Base-by-base conservation (phyloP, 2,113 vertebrate species). In the Puma concolor region DNA sequence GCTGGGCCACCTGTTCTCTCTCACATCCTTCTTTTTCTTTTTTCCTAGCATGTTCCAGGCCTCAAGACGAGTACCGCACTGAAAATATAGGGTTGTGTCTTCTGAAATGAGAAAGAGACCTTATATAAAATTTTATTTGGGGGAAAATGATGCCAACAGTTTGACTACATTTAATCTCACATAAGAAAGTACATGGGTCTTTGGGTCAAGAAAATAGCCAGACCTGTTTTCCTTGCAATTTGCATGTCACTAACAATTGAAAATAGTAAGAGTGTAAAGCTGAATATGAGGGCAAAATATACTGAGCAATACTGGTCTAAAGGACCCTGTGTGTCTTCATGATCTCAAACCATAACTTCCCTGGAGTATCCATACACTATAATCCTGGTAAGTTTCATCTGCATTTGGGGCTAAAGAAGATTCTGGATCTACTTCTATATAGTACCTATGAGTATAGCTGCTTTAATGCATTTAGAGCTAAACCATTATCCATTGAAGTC, bases 91-190 rank as follows among this genome's bases (percentile, higher is more conserved):
- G 38, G 3, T 16, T 94, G 52, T 63, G 13, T 79, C 29, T 97
- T 94, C 63, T 83, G 29, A 52, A 44, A 71, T 11, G 33, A 81
- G 89, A 64, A 31, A 3, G 31, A 17, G 16, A 9, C 2, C 31
- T 12, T 29, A 41, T 38, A 16, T 33, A 44, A 23, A 69, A 69
- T 36, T 64, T 79, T 92, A 92, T 67, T 17, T 50, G 15, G 7
- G 10, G 8, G 50, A 36, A 88, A 95, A 97, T 27, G 74, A 93
- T 69, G 21, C 38, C 54, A 50, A 90, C 80, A 9, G 71, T 64
- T 44, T 52, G 44, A 63, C 36, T 31, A 69, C 2, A 31, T 38
- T 77, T 48, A 57, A 25, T 33, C 31, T 71, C n/a, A 36, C 7
- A 12, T 71, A 54, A 88, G 63, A 64, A 94, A 71, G 52, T n/a